phyloP scores from a whole-genome alignment of 2,888 invertebrate species.

The Didymodactylos carnosus region DNA sequence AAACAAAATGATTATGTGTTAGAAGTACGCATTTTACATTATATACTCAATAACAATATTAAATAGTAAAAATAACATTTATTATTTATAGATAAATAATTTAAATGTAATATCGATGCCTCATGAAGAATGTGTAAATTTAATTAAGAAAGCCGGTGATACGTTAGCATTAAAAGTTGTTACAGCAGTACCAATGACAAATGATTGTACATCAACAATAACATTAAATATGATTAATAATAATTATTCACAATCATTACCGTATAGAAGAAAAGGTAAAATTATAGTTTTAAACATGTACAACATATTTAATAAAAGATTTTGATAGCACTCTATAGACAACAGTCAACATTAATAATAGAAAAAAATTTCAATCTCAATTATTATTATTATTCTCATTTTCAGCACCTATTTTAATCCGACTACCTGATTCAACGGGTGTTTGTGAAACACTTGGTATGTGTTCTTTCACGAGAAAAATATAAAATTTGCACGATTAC shows the following conservation, averaged over 20 bases:
- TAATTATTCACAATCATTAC: background rate
- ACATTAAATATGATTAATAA: background rate
- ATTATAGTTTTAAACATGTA: background rate
- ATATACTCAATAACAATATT: background rate
- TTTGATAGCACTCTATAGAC: no score
- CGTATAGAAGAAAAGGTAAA: background rate
- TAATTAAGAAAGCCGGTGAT: slow-evolving; percentile 12
- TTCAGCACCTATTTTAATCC: no score
- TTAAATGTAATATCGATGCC: slow-evolving; percentile 6
- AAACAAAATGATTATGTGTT: slow-evolving; percentile 12
- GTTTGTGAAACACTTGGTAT: no score
- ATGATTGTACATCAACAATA: background rate
- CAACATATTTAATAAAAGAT: no score
- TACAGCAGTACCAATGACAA: background rate
- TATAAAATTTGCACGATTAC: no score
- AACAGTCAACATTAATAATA: no score
- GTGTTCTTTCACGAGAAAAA: no score
- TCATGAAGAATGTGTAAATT: slow-evolving; percentile 12
- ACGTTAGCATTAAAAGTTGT: slow-evolving; percentile 9
- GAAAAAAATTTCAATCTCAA: no score
- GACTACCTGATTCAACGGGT: no score
- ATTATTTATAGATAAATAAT: background rate
- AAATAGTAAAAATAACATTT: no score
- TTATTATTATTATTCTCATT: no score
- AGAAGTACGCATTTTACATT: background rate